Conservation (phyloP, 2,888 invertebrate species). For the Xestia sexstrigata region DNA sequence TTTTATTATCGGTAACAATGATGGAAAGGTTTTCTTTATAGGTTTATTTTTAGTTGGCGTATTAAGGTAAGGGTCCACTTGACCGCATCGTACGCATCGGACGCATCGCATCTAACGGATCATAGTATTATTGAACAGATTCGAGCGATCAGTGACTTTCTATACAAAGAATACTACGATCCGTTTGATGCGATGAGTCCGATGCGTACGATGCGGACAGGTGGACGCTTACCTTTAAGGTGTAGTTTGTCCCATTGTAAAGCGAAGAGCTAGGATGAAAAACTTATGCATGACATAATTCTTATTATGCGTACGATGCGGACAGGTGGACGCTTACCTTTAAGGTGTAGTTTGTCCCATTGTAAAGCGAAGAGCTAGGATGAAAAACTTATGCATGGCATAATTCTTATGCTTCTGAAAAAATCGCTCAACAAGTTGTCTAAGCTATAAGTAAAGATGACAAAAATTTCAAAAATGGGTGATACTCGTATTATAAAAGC, state of each 20-base stretch:
- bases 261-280: not conserved
- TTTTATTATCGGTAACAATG: not conserved
- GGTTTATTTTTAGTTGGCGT: too few relatives aligned
- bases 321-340: too few relatives aligned
- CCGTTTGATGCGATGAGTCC: too few relatives aligned
- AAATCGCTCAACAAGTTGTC: not conserved
- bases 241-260: not conserved
- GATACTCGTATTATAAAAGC: not conserved
- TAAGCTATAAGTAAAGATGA: not conserved
- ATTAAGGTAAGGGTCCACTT: too few relatives aligned
- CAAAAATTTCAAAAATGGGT: not conserved
- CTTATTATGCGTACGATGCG: too few relatives aligned
- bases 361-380: not conserved
- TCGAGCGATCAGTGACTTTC: too few relatives aligned
- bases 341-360: not conserved
- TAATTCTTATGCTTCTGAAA: not conserved
- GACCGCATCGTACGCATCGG: too few relatives aligned
- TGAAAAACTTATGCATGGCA: not conserved
- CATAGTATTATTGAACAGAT: too few relatives aligned
- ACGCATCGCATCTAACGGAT: too few relatives aligned
- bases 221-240: not conserved
- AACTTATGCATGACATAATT: not conserved
- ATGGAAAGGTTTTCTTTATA: not conserved
- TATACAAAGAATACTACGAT: too few relatives aligned
- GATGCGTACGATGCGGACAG: too few relatives aligned